Conservation (phyloP, 2,888 invertebrate genomes). For the Tenthredo livida region DNA sequence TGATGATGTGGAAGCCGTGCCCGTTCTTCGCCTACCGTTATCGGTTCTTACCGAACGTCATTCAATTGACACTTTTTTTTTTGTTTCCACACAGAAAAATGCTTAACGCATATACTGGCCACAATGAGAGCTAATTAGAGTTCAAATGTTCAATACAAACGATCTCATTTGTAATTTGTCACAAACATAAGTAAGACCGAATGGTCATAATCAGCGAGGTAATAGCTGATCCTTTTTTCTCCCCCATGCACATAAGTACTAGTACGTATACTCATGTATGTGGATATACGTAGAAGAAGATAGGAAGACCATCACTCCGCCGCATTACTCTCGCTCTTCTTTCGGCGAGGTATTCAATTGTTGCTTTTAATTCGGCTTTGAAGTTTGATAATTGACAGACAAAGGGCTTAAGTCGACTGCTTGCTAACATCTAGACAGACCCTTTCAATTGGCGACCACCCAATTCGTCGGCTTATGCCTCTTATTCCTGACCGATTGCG, state of each 20-base stretch:
- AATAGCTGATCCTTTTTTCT: not conserved
- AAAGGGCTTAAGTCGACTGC: constrained; percentile 73
- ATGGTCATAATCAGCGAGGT: not conserved
- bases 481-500: not conserved
- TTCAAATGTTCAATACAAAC: not conserved
- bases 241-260: no score
- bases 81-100: not conserved
- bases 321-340: not conserved
- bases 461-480: constrained; percentile 64
- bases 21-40: not conserved
- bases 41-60: not conserved
- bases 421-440: constrained; percentile 71
- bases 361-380: constrained; percentile 66
- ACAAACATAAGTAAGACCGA: not conserved
- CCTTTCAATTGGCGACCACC: constrained; percentile 74
- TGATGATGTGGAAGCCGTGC: not conserved
- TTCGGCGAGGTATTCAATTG: constrained; percentile 45
- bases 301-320: not conserved
- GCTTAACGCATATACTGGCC: no score
- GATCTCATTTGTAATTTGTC: not conserved
- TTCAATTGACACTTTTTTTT: not conserved
- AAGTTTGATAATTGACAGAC: constrained; percentile 75
- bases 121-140: not conserved
- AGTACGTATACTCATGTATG: not conserved
- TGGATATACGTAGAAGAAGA: not conserved